Percentiles rank a stretch among this genome's conserved stretches.
phyloP scores from a whole-genome alignment of 2,113 vertebrate species.

The Limanda limanda region DNA sequence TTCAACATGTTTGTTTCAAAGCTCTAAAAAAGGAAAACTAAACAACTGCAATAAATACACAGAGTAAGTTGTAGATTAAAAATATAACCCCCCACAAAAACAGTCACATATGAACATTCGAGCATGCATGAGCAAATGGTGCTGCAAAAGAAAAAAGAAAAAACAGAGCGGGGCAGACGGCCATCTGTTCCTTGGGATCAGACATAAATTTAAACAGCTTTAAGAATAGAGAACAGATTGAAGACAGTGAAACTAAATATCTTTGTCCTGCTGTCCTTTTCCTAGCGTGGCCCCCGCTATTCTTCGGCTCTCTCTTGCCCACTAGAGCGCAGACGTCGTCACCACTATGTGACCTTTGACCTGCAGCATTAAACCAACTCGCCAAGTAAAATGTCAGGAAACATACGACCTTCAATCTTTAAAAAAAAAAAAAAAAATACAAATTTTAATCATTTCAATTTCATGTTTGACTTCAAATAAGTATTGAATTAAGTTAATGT shows the following conservation, averaged over 20 bases:
- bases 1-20: constrained; percentile 6
- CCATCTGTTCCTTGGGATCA: constrained; percentile 72
- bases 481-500: not conserved
- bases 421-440: not conserved
- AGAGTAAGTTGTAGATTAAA: not conserved
- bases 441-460: not conserved
- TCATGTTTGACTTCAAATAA: not conserved
- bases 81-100: constrained; percentile 3
- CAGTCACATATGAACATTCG: constrained; percentile 19
- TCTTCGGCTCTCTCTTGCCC: constrained; percentile 24
- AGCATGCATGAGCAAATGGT: constrained; percentile 40
- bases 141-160: constrained; percentile 18
- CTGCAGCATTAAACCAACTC: constrained; percentile 20
- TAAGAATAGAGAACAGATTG: constrained; percentile 67
- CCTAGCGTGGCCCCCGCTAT: constrained; percentile 31
- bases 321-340: not conserved
- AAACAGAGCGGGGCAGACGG: constrained; percentile 20
- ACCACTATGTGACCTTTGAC: constrained; percentile 42
- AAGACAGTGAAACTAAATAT: constrained; percentile 62
- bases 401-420: not conserved
- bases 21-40: not conserved
- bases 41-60: constrained; percentile 4
- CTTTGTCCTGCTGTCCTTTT: constrained; percentile 62
- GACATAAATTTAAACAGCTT: constrained; percentile 66
- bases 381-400: fast-evolving